phyloP scores from a whole-genome alignment of 2,113 vertebrate genomes.

The Manacus vitellinus region DNA sequence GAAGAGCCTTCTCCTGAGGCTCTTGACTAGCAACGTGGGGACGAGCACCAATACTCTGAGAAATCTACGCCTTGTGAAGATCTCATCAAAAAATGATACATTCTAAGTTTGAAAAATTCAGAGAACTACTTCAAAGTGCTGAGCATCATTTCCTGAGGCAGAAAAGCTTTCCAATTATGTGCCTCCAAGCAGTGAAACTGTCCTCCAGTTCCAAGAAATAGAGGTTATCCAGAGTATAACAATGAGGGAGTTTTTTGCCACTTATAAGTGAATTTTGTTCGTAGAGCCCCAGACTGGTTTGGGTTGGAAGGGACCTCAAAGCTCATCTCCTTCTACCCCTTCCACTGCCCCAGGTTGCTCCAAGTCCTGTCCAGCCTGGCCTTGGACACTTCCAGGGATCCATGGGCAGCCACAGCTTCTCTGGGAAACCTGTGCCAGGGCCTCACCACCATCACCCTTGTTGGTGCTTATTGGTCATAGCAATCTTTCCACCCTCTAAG shows the following conservation, averaged over 20 bases:
- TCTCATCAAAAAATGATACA: too few species aligned
- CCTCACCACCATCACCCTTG: neutral
- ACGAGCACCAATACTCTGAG: neutral
- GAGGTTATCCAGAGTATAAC: neutral
- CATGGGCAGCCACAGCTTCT: neutral
- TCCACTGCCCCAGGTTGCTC: neutral
- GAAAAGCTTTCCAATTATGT: neutral
- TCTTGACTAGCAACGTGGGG: neutral
- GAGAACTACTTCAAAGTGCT: neutral
- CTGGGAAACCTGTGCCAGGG: neutral
- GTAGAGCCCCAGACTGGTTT: neutral
- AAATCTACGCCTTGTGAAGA: neutral
- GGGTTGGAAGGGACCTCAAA: neutral
- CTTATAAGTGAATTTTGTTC: neutral
- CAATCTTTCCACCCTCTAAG: neutral
- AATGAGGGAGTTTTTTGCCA: neutral
- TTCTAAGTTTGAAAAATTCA: neutral
- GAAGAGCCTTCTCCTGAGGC: neutral
- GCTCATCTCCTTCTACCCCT: fast-evolving
- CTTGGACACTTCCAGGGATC: neutral
- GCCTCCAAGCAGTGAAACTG: neutral
- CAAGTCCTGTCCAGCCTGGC: fast-evolving
- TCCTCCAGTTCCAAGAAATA: neutral
- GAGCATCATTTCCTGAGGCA: neutral
- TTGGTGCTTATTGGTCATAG: neutral